Evolutionary conservation across 2,113 vertebrate species (phyloP), one percentile per base, ranked within the genome.

Genomic region (Harpagus bidentatus): DNA sequence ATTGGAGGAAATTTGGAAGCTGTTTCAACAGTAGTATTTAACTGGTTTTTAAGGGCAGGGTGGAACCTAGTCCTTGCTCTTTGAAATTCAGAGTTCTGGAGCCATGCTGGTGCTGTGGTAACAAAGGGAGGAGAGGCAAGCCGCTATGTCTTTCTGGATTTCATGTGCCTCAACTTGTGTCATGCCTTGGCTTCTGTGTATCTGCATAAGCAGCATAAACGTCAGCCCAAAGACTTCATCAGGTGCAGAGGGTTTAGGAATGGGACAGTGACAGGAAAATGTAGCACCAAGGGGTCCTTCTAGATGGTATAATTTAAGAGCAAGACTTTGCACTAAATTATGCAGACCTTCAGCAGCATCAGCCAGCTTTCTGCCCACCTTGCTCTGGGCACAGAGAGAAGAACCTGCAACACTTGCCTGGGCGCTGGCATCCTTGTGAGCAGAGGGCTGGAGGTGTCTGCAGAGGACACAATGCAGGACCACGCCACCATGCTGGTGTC

Each of bases 341-440:
- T 20, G 23, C n/a, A 58, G 66, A 12, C 56, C 38, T 21, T 74
- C 11, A 29, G 58, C 47, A 86, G 11, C 19, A 43, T 67, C 21
- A 45, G 42, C 18, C n/a, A 25, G 34, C 36, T 71, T 83, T 89
- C 38, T 94, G 38, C 53, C 11, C n/a, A 19, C 29, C 16, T 40
- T 63, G 38, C 8, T 48, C 42, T 69, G 45, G 25, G n/a, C 32
- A 12, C 26, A n/a, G 47, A 50, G 50, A 62, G 45, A 34, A 85
- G 34, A 62, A 50, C n/a, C 8, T 1, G 1, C 0, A 1, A 3
- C 13, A 9, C 48, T 66, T 82, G 29, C 53, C 52, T 40, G 38
- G 34, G 45, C 31, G 4, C 40, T 55, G 77, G 48, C 5, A 2
- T 50, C 31, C 59, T 42, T 69, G 71, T 19, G 16, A 90, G 42